Base-by-base conservation (phyloP, 2,888 invertebrate species). In the Ormia ochracea region DNA sequence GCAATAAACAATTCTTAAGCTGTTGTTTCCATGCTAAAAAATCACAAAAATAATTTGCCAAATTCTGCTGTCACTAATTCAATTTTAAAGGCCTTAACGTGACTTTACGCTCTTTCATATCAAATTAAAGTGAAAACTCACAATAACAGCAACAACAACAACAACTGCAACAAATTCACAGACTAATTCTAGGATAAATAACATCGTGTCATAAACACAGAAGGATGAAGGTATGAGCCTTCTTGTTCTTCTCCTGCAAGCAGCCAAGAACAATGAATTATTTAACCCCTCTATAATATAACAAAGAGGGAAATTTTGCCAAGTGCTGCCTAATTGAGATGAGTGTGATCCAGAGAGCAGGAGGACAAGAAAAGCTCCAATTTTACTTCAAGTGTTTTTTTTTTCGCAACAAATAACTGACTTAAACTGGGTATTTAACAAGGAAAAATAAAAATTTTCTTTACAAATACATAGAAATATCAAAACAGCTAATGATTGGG, bases 51-150 rank as follows among this genome's bases (percentile, higher is more conserved):
- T 83, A 83, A 85, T 86, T 85, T 85, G 72, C 74, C 84, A 85
- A 85, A 86, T 86, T 84, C 84, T 86, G 84, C 84, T 86, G 84
- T 82, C 83, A 78, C 83, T 87, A 87, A 87, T 86, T 86, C 83
- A 85, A 87, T 87, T 84, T 83, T 61, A 78, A 78, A 78, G 70
- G 76, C 70, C 70, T 69, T 63, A 81, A 81, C 70, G 76, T 74
- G 78, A 79, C 81, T 65, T 72, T 41, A 75, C 65, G 75, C 70
- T 66, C 68, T 59, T 58, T 61, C 52, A 56, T 50, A 58, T 19
- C 4, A 38, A 72, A 72, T 61, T 61, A 54, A 76, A 61, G 21
- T 6, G 65, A 41, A 21, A 56, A n/a, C n/a, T n/a, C n/a, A n/a
- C n/a, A n/a, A n/a, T n/a, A n/a, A n/a, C n/a, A n/a, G n/a, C n/a